phyloP scores from a whole-genome alignment of 64 coral and sea anemone species.

The Pocillopora damicornis region DNA sequence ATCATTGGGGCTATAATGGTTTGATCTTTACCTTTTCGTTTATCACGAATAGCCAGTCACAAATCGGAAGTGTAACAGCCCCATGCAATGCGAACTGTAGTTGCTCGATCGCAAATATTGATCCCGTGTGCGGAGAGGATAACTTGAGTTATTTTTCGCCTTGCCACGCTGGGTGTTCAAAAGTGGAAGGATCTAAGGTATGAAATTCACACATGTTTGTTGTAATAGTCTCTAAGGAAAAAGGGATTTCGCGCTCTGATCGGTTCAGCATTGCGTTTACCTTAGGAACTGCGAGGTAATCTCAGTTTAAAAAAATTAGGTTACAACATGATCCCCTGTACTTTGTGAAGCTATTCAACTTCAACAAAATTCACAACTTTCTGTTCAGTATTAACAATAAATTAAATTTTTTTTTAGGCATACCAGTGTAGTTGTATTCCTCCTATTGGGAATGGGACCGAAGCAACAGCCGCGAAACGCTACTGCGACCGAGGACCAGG shows the following conservation, averaged over 20 bases:
- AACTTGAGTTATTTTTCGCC: slow-evolving; percentile 51
- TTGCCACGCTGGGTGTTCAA: slow-evolving; percentile 64
- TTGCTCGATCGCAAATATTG: slow-evolving; percentile 31
- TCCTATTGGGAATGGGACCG: background rate
- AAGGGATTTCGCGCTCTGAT: too few species aligned
- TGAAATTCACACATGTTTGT: background rate
- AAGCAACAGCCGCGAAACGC: background rate
- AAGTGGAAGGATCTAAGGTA: slow-evolving; percentile 23
- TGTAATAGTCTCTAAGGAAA: background rate
- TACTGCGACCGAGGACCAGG: slow-evolving; percentile 24
- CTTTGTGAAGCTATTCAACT: too few species aligned
- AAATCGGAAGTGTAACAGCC: background rate
- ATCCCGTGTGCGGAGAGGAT: slow-evolving; percentile 53
- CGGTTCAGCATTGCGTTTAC: too few species aligned
- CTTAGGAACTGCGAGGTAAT: too few species aligned
- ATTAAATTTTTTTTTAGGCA: background rate
- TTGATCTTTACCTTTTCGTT: background rate
- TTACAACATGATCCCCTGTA: too few species aligned
- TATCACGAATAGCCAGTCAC: background rate
- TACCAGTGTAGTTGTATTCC: slow-evolving; percentile 14
- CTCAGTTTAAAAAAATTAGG: too few species aligned
- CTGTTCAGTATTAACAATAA: too few species aligned
- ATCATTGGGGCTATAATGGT: too few species aligned
- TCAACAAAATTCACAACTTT: too few species aligned
- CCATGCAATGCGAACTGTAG: slow-evolving; percentile 53